These are phyloP conservation scores for Ostrea edulis DNA, from an alignment of 1,140 invertebrate genomes.

Conservation along the genomic window DNA sequence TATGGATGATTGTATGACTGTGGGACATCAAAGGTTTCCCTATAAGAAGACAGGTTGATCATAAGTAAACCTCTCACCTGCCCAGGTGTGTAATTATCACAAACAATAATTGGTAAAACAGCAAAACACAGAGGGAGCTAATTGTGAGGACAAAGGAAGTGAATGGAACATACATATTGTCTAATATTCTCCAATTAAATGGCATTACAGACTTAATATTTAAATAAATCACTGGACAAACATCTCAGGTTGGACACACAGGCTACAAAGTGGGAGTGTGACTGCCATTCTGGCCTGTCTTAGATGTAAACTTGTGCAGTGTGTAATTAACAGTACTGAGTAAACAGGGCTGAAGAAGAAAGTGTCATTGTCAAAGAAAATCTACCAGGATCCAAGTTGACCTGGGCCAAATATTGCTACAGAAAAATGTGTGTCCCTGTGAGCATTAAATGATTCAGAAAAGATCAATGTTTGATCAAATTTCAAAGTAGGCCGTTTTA, in stretches of 20 bases:
- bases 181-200: not conserved
- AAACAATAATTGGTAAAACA: constrained; percentile 10
- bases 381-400: not conserved
- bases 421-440: not conserved
- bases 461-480: constrained; percentile 23
- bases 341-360: constrained; percentile 11
- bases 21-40: not conserved
- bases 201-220: constrained; percentile 21
- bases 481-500: not conserved
- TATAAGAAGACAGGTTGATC: not conserved
- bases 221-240: constrained; percentile 24
- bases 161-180: not conserved
- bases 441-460: not conserved
- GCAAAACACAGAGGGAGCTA: not conserved
- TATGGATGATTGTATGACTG: not conserved
- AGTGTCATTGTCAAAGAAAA: constrained; percentile 29
- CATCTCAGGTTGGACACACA: constrained; percentile 23
- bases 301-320: constrained; percentile 26
- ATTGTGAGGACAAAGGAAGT: not conserved
- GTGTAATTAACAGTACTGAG: constrained; percentile 15
- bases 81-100: not conserved
- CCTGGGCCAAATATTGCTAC: not conserved
- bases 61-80: constrained; percentile 18
- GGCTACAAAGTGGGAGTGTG: not conserved
- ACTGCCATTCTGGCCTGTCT: not conserved